These are phyloP conservation scores for Calliopum simillimum DNA, from an alignment of 2,888 invertebrate genomes.

Conservation along the genomic window DNA sequence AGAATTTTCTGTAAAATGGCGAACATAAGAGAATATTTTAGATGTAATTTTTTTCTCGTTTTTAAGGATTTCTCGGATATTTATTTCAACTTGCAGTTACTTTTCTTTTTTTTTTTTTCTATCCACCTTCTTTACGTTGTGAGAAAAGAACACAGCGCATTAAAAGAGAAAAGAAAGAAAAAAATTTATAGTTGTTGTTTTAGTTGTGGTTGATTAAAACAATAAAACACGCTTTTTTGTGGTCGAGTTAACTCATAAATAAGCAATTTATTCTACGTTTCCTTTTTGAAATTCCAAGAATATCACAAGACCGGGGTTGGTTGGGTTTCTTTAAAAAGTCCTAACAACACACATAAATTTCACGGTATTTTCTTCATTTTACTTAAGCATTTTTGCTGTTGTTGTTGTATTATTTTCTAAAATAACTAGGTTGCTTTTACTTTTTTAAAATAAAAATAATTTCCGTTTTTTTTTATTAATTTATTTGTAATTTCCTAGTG, in stretches of 20 bases:
- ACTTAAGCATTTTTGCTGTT: background rate
- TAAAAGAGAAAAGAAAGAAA: too few species aligned
- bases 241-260: constrained; percentile 58
- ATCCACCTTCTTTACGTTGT: background rate
- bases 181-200: too few species aligned
- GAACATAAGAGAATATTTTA: constrained; percentile 18
- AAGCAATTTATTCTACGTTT: constrained; percentile 63
- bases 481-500: background rate
- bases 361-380: background rate
- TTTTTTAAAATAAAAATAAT: constrained; percentile 12
- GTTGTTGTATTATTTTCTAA: background rate
- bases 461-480: constrained; percentile 3
- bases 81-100: background rate
- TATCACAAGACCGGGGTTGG: too few species aligned
- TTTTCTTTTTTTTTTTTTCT: background rate
- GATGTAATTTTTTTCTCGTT: background rate
- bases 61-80: background rate
- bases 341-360: too few species aligned
- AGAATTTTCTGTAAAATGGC: constrained; percentile 12
- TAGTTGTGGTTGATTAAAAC: constrained; percentile 59
- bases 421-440: background rate
- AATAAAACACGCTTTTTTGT: constrained; percentile 57
- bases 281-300: constrained; percentile 38
- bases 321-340: too few species aligned
- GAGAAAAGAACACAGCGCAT: too few species aligned